Percentiles rank a stretch among this genome's conserved stretches.
Conservation (phyloP, 2,113 vertebrate genomes). For the Bos javanicus region DNA sequence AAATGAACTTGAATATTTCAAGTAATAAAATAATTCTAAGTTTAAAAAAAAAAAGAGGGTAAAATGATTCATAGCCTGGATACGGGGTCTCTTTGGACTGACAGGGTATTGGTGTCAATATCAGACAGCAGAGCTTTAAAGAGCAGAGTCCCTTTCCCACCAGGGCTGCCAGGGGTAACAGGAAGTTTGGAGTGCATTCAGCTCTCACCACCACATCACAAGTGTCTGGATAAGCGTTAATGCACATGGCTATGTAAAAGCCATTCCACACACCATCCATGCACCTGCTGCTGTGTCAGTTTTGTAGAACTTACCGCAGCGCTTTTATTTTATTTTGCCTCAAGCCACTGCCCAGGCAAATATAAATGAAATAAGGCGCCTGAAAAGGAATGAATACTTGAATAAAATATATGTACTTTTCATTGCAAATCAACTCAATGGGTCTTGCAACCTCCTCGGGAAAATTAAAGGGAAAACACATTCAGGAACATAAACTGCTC, state of each 20-base stretch:
- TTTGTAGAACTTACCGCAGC: not conserved
- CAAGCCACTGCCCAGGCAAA: not conserved
- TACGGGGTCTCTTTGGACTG: not conserved
- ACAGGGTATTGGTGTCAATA: no score
- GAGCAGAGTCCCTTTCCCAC: not conserved
- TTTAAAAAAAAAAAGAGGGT: not conserved
- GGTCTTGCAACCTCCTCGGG: not conserved
- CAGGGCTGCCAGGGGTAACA: not conserved
- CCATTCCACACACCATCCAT: not conserved
- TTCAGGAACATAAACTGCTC: not conserved
- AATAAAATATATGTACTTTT: not conserved
- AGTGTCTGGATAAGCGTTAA: not conserved
- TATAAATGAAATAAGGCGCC: conserved; percentile 33
- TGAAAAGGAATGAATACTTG: not conserved
- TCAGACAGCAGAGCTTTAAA: not conserved
- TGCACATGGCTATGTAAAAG: not conserved
- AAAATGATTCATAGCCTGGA: not conserved
- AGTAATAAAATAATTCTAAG: not conserved
- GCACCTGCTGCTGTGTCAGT: not conserved
- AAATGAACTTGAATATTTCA: not conserved
- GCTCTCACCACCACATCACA: not conserved
- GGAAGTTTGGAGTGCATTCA: not conserved
- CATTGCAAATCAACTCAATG: not conserved
- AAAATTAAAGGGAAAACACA: not conserved
- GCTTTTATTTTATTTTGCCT: not conserved